A percentile compares a stretch with the other conserved stretches of the same genome.
phyloP scores from a whole-genome alignment of 2,797 vertebrate species.

The Macropus fuliginosus region DNA sequence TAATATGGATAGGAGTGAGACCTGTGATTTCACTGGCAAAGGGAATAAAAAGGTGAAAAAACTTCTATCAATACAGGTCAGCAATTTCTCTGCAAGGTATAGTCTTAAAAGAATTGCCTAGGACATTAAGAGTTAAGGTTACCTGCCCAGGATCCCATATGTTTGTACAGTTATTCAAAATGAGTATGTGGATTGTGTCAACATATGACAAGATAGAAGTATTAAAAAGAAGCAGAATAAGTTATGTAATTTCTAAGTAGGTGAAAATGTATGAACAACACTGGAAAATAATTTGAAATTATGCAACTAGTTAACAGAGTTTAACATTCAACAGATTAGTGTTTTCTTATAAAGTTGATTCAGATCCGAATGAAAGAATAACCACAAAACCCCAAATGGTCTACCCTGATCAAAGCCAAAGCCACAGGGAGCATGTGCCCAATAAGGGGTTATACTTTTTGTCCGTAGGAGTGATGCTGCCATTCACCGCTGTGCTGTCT shows the following conservation, averaged over 20 bases:
- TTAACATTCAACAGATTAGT: background rate
- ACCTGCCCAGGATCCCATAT: background rate
- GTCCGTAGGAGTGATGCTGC: slow-evolving; percentile 98
- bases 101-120: background rate
- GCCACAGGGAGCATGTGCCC: slow-evolving; percentile 23
- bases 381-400: background rate
- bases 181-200: background rate
- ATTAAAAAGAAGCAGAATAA: background rate
- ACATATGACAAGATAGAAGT: background rate
- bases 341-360: background rate
- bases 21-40: background rate
- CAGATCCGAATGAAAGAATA: background rate
- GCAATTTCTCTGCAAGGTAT: background rate
- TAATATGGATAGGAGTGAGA: background rate
- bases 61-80: background rate
- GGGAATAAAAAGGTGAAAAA: background rate
- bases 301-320: background rate
- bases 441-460: slow-evolving; percentile 90
- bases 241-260: background rate
- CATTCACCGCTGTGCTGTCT: slow-evolving; percentile 98
- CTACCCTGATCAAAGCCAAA: slow-evolving; percentile 4
- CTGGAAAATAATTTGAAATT: background rate
- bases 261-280: background rate
- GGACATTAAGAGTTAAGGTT: background rate
- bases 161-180: background rate